Base-by-base conservation (phyloP, 2,113 vertebrate species). In the Turdus rufiventris region DNA sequence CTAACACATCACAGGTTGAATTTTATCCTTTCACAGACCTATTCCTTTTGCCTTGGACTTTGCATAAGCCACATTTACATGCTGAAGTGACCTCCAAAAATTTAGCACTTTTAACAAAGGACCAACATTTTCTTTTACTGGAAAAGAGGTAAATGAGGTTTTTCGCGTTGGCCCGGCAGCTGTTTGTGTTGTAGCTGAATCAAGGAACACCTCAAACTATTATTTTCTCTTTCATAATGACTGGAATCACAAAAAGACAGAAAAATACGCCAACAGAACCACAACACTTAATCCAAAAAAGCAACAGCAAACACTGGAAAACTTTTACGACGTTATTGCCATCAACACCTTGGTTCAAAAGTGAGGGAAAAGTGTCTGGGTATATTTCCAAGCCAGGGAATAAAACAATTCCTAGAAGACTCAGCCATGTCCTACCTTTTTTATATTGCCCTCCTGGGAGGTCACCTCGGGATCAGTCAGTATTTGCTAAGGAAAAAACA, bases 361-460 rank as follows among this genome's bases (percentile, higher is more conserved):
- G 54, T 17, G 48, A 26, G 29, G n/a, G 79, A 62, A 15, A 34
- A 38, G 23, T 0, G 5, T 5, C 26, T 2, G 9, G 12, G 14
- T 50, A 16, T 4, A 11, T 62, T 79, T 25, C 65, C 51, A 48
- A 70, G 51, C 57, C 86, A 63, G 67, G 47, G 40, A 93, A 50
- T 15, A 58, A 83, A 90, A 58, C 20, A 88, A 54, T 6, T 33
- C 40, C 63, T 20, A 9, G 3, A 33, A 85, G 20, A 63, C 18
- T 23, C 62, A 67, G 18, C 61, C 48, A 6, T 25, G 14, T 76
- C 98, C 96, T 99, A 99, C 99, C 99, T 99, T 99, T 97, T 98
- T 99, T 73, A 99, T 97, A 91, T 98, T 99, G 97, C 98, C 98
- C 84, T 99, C 99, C 53, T 98, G 98, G 33, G 99, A 98, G 3